These are phyloP conservation scores for Coregonus suidteri DNA, from an alignment of 2,797 vertebrate species.

Conservation along the genomic window DNA sequence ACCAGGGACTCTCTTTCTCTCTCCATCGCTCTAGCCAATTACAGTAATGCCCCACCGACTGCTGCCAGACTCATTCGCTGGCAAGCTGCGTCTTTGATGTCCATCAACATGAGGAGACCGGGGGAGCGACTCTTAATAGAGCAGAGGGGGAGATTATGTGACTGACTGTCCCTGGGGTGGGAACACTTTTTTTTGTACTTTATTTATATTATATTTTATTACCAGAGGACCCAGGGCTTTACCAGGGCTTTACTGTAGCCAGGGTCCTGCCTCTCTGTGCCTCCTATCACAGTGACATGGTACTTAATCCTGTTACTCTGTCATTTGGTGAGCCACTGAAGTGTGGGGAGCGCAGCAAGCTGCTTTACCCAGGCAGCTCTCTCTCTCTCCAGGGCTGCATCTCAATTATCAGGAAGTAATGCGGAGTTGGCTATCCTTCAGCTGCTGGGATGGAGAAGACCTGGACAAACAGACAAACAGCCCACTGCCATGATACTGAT, in stretches of 20 bases:
- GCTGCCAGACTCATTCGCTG: slow-evolving; percentile 67
- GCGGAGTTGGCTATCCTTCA: slow-evolving; percentile 44
- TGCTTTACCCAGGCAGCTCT: slow-evolving; percentile 38
- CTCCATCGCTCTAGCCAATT: slow-evolving; percentile 68
- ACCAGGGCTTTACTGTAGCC: slow-evolving; percentile 37
- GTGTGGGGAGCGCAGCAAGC: slow-evolving; percentile 43
- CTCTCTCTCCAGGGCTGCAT: slow-evolving; percentile 37
- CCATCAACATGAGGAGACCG: slow-evolving; percentile 29
- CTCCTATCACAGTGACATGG: slow-evolving; percentile 63
- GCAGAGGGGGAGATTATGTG: slow-evolving; percentile 14
- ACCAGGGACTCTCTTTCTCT: slow-evolving; percentile 40
- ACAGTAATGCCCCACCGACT: slow-evolving; percentile 60
- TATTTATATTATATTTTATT: no score
- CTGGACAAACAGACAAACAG: not conserved
- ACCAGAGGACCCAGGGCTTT: slow-evolving; percentile 4
- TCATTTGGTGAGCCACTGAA: slow-evolving; percentile 51
- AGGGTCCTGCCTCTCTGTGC: slow-evolving; percentile 40
- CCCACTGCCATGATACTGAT: not conserved
- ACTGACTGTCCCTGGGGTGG: no score
- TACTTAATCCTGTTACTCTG: slow-evolving; percentile 71
- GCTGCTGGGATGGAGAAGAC: slow-evolving; percentile 30
- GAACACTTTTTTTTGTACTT: no score
- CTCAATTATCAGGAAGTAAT: slow-evolving; percentile 21
- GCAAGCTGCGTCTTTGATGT: slow-evolving; percentile 71
- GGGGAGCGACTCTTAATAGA: slow-evolving; percentile 58